Evolutionary conservation across 92 coral and sea anemone genomes (phyloP).

Genomic region (Palythoa grandiflora): DNA sequence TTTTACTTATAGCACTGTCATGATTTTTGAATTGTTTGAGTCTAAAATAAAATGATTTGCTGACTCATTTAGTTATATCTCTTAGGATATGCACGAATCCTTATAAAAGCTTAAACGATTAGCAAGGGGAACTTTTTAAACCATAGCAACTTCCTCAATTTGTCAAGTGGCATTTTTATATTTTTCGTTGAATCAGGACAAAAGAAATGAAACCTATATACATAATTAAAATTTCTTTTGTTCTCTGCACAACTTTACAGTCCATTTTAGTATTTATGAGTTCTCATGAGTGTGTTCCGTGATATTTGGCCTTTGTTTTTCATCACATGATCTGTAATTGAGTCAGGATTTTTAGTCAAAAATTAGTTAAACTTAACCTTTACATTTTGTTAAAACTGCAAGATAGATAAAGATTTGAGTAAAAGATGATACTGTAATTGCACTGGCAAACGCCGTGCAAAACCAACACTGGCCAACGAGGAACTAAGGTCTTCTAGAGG

Average conservation of each 20-base stretch:
- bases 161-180: neutral
- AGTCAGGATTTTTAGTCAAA: no score
- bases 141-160: neutral
- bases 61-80: neutral
- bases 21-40: neutral
- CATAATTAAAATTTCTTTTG: conserved; percentile 5
- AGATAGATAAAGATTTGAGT: no score
- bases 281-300: neutral
- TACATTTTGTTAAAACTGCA: no score
- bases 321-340: neutral
- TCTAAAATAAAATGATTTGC: neutral
- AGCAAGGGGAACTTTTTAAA: neutral
- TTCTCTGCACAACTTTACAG: neutral
- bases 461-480: neutral
- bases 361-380: no score
- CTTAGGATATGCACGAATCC: no score
- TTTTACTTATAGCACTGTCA: neutral
- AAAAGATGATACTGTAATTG: no score
- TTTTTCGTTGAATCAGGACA: neutral
- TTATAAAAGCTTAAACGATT: no score
- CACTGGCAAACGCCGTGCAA: neutral
- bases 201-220: neutral
- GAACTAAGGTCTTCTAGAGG: neutral
- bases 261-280: neutral
- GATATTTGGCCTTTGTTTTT: neutral